Conservation (phyloP, 2,888 invertebrate genomes). For the Psylliodes chrysocephalus region DNA sequence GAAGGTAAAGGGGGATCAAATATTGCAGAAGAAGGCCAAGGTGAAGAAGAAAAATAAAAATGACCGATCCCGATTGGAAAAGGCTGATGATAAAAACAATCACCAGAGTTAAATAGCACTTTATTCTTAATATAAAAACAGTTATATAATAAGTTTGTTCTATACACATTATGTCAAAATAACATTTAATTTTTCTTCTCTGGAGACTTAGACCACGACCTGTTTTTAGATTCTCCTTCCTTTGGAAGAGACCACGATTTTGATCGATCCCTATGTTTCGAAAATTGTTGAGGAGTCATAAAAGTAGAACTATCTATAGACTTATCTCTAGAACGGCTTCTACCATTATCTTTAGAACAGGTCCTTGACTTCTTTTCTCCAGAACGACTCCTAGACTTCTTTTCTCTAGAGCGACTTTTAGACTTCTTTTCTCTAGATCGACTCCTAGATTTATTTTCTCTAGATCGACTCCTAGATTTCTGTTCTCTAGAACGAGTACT, state of each 20-base stretch:
- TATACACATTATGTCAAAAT: not conserved
- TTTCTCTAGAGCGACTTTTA: too few relatives aligned
- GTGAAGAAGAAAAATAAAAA: too few relatives aligned
- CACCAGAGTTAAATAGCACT: not conserved
- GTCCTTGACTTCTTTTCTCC: too few relatives aligned
- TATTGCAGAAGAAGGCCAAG: too few relatives aligned
- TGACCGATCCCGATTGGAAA: too few relatives aligned
- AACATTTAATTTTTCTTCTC: slow-evolving; percentile 40
- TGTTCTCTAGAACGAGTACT: not conserved
- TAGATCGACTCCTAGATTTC: not conserved
- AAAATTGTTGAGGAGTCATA: slow-evolving; percentile 57
- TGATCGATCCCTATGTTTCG: slow-evolving; percentile 62
- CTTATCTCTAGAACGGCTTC: slow-evolving; percentile 41
- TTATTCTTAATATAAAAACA: not conserved
- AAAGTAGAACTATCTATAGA: slow-evolving; percentile 60
- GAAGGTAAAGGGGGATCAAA: too few relatives aligned
- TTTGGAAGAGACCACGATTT: slow-evolving; percentile 72
- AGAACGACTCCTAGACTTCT: too few relatives aligned
- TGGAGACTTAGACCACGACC: slow-evolving; percentile 69
- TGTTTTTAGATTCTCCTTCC: slow-evolving; percentile 56
- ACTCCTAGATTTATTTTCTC: slow-evolving; percentile 17
- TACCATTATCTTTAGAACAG: too few relatives aligned
- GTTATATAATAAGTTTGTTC: not conserved
- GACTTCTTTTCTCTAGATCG: not conserved
- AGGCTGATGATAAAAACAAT: too few relatives aligned